Base-by-base conservation (phyloP, 2,113 vertebrate genomes). In the Sinocyclocheilus anophthalmus region DNA sequence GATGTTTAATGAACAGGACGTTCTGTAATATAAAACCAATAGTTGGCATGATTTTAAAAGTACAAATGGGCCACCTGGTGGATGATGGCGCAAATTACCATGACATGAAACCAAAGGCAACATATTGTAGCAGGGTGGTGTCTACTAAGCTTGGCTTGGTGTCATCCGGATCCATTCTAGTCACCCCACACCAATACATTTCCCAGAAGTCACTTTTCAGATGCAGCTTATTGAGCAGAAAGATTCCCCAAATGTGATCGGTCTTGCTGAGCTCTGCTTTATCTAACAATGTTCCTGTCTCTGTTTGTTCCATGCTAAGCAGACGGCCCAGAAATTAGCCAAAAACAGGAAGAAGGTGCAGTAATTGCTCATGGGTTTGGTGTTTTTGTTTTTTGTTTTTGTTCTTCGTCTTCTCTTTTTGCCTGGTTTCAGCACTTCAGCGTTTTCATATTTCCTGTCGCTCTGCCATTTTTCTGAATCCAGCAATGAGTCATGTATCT, bases 291-390 rank as follows among this genome's bases (percentile, higher is more conserved):
- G 96, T 94, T 97, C 95, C 95, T 96, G 91, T 98, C 95, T 97
- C 91, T 98, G 94, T 97, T 96, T 97, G 89, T 98, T 97, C 93
- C 96, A 97, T 96, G 96, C 95, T 95, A 96, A 96, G 94, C 97
- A 99, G 97, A 97, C 96, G 95, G 97, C 97, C 94, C 97, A 99
- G 96, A 99, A 98, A 97, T 96, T 97, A 96, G 96, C 97, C 95
- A 97, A 98, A 96, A 98, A 95, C 97, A 97, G 94, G 93, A 98
- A 98, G 96, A 98, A 99, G 97, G 97, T 99, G 97, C 96, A 97
- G 96, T 97, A 98, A 94, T 95, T 87, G 92, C 90, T 95, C 94
- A 96, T 95, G 91, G 92, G 92, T 91, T 86, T 87, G 86, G 83
- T 89, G 88, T 89, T 85, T 33, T 87, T 85, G 86, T 85, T 69